Evolutionary conservation across 2,888 invertebrate genomes (phyloP), one percentile per base, ranked within the genome.

Genomic region (Xestia ashworthii): DNA sequence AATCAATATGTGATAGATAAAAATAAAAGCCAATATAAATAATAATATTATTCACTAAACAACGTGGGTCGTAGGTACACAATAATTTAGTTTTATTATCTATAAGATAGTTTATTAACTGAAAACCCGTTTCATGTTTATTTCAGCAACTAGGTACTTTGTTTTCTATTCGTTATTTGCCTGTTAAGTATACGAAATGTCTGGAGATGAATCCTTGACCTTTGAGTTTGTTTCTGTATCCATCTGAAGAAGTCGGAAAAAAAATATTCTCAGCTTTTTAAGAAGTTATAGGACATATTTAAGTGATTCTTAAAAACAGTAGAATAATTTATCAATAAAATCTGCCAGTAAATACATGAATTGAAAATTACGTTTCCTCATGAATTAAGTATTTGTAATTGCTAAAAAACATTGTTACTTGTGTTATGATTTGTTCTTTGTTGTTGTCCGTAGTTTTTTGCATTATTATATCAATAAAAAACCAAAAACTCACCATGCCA

Each of bases 1-100:
- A 77, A 81, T 86, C 64, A 71, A 66, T 71, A 71, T 70, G 22
- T 53, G 12, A 44, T 19, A 79, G 32, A 75, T n/a, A 65, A n/a
- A n/a, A 44, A 58, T 44, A 75, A 58, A 70, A 62, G 46, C 16
- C n/a, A 70, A 75, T 67, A 60, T 67, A 58, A 64, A 62, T 66
- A 64, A 62, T 66, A 71, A 44, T 64, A 58, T 65, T 65, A 46
- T 53, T 67, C 38, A 48, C 11, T 38, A 14, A 55, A 72, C 0
- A 14, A 44, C n/a, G 19, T 58, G 22, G 16, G 14, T 58, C 32
- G 12, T 38, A 38, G 11, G 25, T 71, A 62, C 44, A 66, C 9
- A 25, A 19, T 48, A 25, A 68, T 25, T 58, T 3, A 48, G 48
- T 66, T 53, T 44, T 22, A 77, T 66, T 65, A 41, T 50, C 66